Percentiles rank a stretch among this genome's conserved stretches.
Conservation (phyloP, 2,113 vertebrate species). For the Rhizomys pruinosus region DNA sequence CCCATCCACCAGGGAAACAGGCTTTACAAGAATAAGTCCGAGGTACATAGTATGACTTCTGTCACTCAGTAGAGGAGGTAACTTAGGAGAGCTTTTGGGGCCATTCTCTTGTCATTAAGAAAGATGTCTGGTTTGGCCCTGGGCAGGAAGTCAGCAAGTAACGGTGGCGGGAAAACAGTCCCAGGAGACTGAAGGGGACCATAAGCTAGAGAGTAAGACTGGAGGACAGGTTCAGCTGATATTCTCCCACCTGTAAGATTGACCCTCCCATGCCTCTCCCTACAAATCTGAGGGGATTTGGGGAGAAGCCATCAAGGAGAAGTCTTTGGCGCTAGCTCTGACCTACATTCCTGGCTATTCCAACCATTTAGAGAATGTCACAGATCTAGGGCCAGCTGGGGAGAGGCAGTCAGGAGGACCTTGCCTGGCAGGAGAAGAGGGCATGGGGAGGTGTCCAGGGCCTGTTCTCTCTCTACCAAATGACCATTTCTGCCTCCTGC, state of each 20-base stretch:
- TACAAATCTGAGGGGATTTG: conserved; percentile 26
- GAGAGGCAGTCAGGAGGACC: conserved; percentile 1
- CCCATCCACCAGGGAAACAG: background rate
- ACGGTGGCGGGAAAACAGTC: conserved; percentile 60
- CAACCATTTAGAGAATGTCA: conserved; percentile 83
- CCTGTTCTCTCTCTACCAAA: background rate
- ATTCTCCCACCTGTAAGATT: background rate
- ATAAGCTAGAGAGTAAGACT: background rate
- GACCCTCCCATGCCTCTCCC: background rate
- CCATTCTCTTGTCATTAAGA: conserved; percentile 63
- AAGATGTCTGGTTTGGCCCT: conserved; percentile 65
- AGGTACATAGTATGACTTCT: conserved; percentile 35
- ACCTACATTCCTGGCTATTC: conserved; percentile 85
- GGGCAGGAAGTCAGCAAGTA: conserved; percentile 73
- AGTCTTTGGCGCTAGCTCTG: conserved; percentile 78
- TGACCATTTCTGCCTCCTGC: background rate
- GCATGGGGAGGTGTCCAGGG: background rate
- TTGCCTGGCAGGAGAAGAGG: conserved; percentile 20
- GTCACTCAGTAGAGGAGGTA: background rate
- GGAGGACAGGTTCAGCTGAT: background rate
- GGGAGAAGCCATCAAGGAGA: conserved; percentile 60
- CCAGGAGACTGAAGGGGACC: background rate
- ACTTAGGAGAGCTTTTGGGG: conserved; percentile 44
- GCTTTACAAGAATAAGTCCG: background rate
- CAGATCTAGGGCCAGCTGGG: conserved; percentile 76